These are phyloP conservation scores for Eurosta solidaginis DNA, from an alignment of 1,140 invertebrate species.

Conservation along the genomic window DNA sequence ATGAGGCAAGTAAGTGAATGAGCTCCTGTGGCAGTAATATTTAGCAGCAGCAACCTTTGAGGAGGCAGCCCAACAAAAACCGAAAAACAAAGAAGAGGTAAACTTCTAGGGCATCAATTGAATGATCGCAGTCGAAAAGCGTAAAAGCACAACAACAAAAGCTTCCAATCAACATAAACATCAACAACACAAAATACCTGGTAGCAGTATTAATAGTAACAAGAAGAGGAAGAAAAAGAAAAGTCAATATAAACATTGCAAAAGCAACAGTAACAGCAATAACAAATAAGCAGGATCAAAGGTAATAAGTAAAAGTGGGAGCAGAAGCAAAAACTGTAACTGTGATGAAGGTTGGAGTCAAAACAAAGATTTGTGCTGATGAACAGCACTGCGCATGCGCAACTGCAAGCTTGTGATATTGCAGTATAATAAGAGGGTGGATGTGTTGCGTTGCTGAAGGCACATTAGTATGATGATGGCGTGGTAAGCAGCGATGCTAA, in stretches of 20 bases:
- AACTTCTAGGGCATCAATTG: background rate
- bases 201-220: background rate
- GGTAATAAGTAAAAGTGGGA: constrained; percentile 17
- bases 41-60: background rate
- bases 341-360: background rate
- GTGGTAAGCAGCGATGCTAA: too few species aligned
- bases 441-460: too few species aligned
- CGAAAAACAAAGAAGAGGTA: background rate
- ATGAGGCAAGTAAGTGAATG: background rate
- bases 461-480: too few species aligned
- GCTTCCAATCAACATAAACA: constrained; percentile 30
- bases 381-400: background rate
- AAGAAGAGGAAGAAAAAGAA: background rate
- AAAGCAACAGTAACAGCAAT: background rate
- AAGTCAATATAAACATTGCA: too few species aligned
- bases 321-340: background rate
- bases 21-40: background rate
- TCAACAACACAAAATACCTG: constrained; percentile 28
- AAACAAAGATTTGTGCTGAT: background rate
- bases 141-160: constrained; percentile 23
- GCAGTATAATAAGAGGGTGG: too few species aligned
- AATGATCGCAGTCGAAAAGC: background rate
- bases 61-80: background rate
- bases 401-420: background rate
- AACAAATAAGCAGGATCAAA: background rate